Evolutionary conservation across 1,140 invertebrate genomes (phyloP).

Genomic region (Drosophila elegans): DNA sequence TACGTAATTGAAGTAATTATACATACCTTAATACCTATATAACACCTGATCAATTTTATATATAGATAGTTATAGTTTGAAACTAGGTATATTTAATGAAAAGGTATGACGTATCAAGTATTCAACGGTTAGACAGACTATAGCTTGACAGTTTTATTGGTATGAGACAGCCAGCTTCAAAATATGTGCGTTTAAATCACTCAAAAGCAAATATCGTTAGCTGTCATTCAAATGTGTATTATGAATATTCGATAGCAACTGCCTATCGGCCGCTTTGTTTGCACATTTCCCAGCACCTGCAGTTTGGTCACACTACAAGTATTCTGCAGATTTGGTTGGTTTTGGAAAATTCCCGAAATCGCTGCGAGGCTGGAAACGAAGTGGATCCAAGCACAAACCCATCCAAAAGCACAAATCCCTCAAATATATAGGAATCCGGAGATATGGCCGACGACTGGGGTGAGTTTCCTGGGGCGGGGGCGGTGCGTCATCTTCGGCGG

Average conservation of each 20-base stretch:
- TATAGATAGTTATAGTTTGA: no score
- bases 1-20: no score
- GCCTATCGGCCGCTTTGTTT: neutral
- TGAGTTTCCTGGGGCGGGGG: conserved; percentile 50
- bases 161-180: no score
- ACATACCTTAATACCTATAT: no score
- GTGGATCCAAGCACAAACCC: conserved; percentile 18
- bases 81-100: no score
- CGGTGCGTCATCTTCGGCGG: conserved; percentile 63
- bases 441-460: conserved; percentile 84
- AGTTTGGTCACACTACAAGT: conserved; percentile 16
- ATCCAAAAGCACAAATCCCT: conserved; percentile 44
- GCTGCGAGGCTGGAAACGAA: conserved; percentile 34
- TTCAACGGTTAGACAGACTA: no score
- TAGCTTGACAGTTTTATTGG: no score
- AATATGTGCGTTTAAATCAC: no score
- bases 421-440: conserved; percentile 23
- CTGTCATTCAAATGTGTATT: neutral
- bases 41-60: no score
- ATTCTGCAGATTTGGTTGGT: conserved; percentile 39
- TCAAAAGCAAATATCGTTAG: no score
- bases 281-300: neutral
- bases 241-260: neutral
- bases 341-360: conserved; percentile 56
- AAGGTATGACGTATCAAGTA: no score